Percentiles rank a stretch among this genome's conserved stretches.
phyloP scores from a whole-genome alignment of 2,797 vertebrate genomes.

The Sparus aurata region DNA sequence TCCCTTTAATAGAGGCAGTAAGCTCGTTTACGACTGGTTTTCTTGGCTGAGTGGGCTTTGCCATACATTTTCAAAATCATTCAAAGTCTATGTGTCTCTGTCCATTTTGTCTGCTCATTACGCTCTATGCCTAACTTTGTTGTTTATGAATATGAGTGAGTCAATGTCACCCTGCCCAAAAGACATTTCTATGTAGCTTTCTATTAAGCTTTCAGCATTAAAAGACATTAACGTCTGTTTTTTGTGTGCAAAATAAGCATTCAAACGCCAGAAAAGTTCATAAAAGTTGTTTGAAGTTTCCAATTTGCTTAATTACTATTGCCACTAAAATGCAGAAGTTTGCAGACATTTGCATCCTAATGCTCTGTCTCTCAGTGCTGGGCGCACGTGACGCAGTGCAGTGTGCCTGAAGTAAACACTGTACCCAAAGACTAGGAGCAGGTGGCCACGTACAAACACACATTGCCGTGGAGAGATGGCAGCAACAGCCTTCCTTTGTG shows the following conservation, averaged over 20 bases:
- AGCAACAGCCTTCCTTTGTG: slow-evolving; percentile 49
- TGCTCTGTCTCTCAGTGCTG: slow-evolving; percentile 25
- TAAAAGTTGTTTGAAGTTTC: slow-evolving; percentile 38
- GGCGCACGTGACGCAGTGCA: slow-evolving; percentile 25
- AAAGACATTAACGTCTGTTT: background rate
- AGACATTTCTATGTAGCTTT: background rate
- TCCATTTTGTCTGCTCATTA: background rate
- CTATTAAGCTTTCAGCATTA: background rate
- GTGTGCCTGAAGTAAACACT: slow-evolving; percentile 52
- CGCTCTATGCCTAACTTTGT: background rate
- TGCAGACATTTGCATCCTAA: slow-evolving; percentile 43
- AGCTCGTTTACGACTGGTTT: background rate
- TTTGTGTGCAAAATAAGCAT: slow-evolving; percentile 11
- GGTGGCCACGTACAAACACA: slow-evolving; percentile 62
- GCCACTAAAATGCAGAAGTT: slow-evolving; percentile 23
- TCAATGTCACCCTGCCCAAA: background rate
- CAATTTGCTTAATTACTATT: slow-evolving; percentile 39
- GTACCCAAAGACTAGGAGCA: slow-evolving; percentile 55
- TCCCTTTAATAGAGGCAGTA: background rate
- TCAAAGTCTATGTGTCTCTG: background rate
- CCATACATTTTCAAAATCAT: background rate
- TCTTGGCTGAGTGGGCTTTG: background rate
- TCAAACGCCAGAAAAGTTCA: slow-evolving; percentile 21
- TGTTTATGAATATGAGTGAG: slow-evolving; percentile 1
- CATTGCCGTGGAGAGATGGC: slow-evolving; percentile 48